A percentile compares a stretch with the other conserved stretches of the same genome.
These are phyloP conservation scores for Characodon lateralis DNA, from an alignment of 2,797 vertebrate species.

Conservation along the genomic window DNA sequence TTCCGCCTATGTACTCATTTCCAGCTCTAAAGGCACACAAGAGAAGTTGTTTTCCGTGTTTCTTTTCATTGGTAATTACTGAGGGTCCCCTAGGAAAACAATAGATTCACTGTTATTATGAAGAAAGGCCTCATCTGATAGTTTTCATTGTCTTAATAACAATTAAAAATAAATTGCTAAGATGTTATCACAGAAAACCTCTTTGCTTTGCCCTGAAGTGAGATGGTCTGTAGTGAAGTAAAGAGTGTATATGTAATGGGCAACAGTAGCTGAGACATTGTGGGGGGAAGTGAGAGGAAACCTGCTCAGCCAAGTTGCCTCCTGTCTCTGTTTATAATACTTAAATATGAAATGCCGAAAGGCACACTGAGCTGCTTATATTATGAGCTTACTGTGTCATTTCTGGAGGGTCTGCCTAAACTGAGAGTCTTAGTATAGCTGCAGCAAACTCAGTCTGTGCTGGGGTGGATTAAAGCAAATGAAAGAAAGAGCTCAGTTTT, in stretches of 20 bases:
- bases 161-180: slow-evolving; percentile 65
- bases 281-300: slow-evolving; percentile 1
- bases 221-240: slow-evolving; percentile 4
- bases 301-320: slow-evolving; percentile 24
- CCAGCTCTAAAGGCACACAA: slow-evolving; percentile 72
- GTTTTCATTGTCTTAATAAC: slow-evolving; percentile 56
- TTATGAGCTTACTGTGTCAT: slow-evolving; percentile 24
- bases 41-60: slow-evolving; percentile 51
- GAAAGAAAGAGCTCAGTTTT: background rate
- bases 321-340: slow-evolving; percentile 22
- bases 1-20: slow-evolving; percentile 41
- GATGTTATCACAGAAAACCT: slow-evolving; percentile 63
- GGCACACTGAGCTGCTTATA: slow-evolving; percentile 18
- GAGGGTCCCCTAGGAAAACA: slow-evolving; percentile 64
- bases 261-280: slow-evolving; percentile 22
- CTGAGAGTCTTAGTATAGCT: slow-evolving; percentile 10
- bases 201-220: slow-evolving; percentile 56
- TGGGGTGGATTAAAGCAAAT: slow-evolving; percentile 16
- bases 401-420: slow-evolving; percentile 27
- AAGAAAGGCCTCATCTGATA: slow-evolving; percentile 60
- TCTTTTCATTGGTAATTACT: slow-evolving; percentile 77
- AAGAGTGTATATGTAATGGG: slow-evolving; percentile 11
- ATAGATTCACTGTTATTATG: slow-evolving; percentile 72
- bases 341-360: slow-evolving; percentile 34
- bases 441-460: slow-evolving; percentile 1